Conservation (phyloP, 1,140 invertebrate species). For the Chironomus tepperi region DNA sequence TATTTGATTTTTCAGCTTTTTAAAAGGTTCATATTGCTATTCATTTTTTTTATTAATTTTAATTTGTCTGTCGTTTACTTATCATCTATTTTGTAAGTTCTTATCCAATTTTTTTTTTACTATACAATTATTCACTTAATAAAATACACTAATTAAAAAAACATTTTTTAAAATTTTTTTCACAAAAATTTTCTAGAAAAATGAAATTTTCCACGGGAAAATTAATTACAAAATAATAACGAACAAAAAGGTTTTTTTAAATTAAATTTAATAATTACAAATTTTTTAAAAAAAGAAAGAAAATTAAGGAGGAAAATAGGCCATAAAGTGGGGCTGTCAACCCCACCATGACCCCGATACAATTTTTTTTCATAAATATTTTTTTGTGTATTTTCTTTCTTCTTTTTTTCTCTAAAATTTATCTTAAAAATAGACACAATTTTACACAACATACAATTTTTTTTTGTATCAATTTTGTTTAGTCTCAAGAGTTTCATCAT, state of each 20-base stretch:
- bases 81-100: not conserved
- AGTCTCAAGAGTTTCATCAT: slow-evolving; percentile 24
- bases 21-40: not conserved
- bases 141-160: not conserved
- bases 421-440: slow-evolving; percentile 7
- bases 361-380: too few relatives aligned
- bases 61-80: slow-evolving; percentile 2
- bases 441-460: slow-evolving; percentile 19
- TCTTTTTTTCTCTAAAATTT: not conserved
- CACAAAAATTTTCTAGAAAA: not conserved
- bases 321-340: not conserved
- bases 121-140: not conserved
- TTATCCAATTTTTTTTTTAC: not conserved
- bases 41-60: slow-evolving; percentile 3
- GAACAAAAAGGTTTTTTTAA: too few relatives aligned
- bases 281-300: not conserved
- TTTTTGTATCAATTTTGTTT: slow-evolving; percentile 16
- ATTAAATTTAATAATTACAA: not conserved
- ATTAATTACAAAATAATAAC: not conserved
- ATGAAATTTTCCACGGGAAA: slow-evolving; percentile 6
- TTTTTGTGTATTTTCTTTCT: not conserved
- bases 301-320: not conserved
- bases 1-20: not conserved
- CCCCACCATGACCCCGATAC: too few relatives aligned
- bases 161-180: not conserved